Percentiles rank a stretch among this genome's conserved stretches.
Evolutionary conservation across 2,113 vertebrate species (phyloP).

Genomic region (Origma solitaria): DNA sequence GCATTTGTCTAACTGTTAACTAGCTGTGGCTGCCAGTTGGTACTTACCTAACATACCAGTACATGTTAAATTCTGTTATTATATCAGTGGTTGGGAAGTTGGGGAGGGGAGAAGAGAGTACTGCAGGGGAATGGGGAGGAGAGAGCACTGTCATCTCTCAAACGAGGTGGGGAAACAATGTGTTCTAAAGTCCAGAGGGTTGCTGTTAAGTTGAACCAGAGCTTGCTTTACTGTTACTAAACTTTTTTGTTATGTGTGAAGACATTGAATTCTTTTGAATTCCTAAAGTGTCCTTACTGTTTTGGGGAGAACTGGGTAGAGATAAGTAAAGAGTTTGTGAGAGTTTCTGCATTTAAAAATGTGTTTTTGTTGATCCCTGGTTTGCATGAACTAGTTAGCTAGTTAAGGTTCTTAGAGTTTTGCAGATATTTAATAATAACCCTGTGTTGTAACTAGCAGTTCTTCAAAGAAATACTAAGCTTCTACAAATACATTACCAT

Average conservation of each 20-base stretch:
- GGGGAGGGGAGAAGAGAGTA: background rate
- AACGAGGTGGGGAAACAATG: accelerated
- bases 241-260: background rate
- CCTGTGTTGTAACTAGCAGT: background rate
- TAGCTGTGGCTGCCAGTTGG: background rate
- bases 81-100: background rate
- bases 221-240: background rate
- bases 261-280: background rate
- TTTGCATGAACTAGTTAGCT: background rate
- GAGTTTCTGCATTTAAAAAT: background rate
- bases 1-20: background rate
- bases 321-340: background rate
- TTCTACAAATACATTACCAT: background rate
- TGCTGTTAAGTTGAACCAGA: background rate
- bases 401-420: background rate
- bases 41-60: background rate
- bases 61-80: background rate
- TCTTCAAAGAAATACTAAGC: background rate
- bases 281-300: background rate
- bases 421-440: background rate
- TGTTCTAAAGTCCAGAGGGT: background rate
- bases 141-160: background rate
- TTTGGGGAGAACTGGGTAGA: background rate
- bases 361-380: background rate
- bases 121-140: background rate